phyloP scores from a whole-genome alignment of 64 coral and sea anemone genomes.

The Pocillopora damicornis region DNA sequence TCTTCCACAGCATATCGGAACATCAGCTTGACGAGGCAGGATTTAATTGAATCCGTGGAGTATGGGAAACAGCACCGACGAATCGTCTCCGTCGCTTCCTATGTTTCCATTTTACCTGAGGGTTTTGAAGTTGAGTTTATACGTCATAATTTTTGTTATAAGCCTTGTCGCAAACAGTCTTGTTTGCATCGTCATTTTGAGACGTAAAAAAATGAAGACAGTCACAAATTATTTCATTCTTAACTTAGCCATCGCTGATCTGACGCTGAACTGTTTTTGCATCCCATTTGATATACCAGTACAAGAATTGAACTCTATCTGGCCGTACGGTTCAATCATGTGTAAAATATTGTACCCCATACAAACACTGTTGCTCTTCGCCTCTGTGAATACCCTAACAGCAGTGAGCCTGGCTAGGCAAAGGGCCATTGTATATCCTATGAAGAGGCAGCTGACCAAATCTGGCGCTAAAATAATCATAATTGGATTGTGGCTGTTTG shows the following conservation, averaged over 20 bases:
- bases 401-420: slow-evolving; percentile 17
- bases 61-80: not conserved
- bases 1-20: too few relatives aligned
- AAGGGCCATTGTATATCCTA: slow-evolving; percentile 26
- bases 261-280: not conserved
- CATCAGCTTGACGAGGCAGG: not conserved
- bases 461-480: slow-evolving; percentile 6
- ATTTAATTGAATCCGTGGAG: not conserved
- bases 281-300: slow-evolving; percentile 3
- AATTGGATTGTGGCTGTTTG: slow-evolving; percentile 9
- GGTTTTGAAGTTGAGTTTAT: not conserved
- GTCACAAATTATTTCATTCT: not conserved
- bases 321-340: slow-evolving; percentile 32
- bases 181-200: not conserved
- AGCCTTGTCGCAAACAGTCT: not conserved
- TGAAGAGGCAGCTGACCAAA: slow-evolving; percentile 5
- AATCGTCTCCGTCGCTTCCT: not conserved
- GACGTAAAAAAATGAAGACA: not conserved
- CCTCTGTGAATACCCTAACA: slow-evolving; percentile 17
- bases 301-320: not conserved
- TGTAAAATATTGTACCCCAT: slow-evolving; percentile 30
- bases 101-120: not conserved
- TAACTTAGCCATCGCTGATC: not conserved
- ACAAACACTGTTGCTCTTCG: slow-evolving; percentile 11
- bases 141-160: not conserved